phyloP scores from a whole-genome alignment of 2,888 invertebrate genomes.

The Lumbricus terrestris region DNA sequence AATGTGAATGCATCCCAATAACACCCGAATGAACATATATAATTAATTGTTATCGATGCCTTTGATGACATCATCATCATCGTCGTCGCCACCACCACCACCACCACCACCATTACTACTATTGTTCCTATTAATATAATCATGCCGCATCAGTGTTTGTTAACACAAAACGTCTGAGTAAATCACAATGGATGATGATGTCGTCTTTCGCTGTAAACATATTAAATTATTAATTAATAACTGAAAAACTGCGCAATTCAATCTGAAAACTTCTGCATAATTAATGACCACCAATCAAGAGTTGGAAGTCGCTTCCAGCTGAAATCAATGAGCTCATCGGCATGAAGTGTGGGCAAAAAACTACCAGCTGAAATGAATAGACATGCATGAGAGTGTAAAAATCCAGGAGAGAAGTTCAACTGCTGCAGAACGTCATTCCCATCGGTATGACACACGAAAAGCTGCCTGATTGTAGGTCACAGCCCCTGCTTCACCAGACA shows the following conservation, averaged over 20 bases:
- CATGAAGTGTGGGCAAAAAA: too few species aligned
- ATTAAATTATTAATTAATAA: not conserved
- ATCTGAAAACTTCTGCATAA: not conserved
- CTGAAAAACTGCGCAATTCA: not conserved
- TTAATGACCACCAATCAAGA: not conserved
- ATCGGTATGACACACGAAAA: not conserved
- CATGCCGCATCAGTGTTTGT: not conserved
- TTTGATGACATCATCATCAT: not conserved
- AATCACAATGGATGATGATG: not conserved
- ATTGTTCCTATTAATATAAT: not conserved
- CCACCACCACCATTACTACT: not conserved
- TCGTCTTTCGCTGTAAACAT: not conserved
- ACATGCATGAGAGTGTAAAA: too few species aligned
- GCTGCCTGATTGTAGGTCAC: not conserved
- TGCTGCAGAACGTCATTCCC: not conserved
- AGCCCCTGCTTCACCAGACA: not conserved
- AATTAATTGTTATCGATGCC: too few species aligned
- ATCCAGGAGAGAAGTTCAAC: not conserved
- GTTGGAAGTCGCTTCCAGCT: not conserved
- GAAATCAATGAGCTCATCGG: not conserved
- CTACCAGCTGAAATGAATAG: too few species aligned
- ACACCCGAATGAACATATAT: too few species aligned
- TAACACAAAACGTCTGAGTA: not conserved
- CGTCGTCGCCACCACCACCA: not conserved
- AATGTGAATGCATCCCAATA: too few species aligned